These are phyloP conservation scores for Orthonyx spaldingii DNA, from an alignment of 2,113 vertebrate species.

Conservation along the genomic window DNA sequence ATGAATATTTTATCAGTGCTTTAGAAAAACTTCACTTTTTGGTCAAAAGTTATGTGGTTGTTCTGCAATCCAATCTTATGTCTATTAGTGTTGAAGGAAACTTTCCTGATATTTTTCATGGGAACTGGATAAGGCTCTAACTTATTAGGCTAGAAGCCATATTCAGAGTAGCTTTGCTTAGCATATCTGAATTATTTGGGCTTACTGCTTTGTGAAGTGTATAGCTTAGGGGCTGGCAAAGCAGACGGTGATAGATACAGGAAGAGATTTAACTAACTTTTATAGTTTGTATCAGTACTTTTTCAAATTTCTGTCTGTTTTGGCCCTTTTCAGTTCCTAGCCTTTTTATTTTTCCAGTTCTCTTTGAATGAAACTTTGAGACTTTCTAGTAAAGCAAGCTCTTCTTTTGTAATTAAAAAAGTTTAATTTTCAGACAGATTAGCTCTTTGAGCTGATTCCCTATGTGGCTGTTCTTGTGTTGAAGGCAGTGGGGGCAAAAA, in stretches of 20 bases:
- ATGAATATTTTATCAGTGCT: neutral
- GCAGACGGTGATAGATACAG: neutral
- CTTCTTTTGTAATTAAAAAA: neutral
- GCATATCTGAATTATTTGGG: neutral
- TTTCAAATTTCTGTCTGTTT: neutral
- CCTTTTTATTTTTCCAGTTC: neutral
- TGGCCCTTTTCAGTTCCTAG: neutral
- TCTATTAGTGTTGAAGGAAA: neutral
- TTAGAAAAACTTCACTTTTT: conserved; percentile 6
- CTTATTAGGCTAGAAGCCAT: neutral
- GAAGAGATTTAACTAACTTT: neutral
- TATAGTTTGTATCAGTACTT: neutral
- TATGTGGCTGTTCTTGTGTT: neutral
- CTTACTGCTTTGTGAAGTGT: neutral
- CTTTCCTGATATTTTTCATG: conserved; percentile 31
- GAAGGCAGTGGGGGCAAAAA: neutral
- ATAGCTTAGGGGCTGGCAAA: neutral
- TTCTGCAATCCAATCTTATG: neutral
- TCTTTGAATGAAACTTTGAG: neutral
- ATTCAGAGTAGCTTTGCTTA: conserved; percentile 29
- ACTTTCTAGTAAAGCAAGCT: neutral
- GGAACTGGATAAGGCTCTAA: conserved; percentile 13
- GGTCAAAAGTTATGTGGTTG: neutral
- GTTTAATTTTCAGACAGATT: neutral
- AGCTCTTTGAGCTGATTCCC: neutral